These are phyloP conservation scores for Andricus curvator DNA, from an alignment of 2,888 invertebrate species.

Conservation along the genomic window DNA sequence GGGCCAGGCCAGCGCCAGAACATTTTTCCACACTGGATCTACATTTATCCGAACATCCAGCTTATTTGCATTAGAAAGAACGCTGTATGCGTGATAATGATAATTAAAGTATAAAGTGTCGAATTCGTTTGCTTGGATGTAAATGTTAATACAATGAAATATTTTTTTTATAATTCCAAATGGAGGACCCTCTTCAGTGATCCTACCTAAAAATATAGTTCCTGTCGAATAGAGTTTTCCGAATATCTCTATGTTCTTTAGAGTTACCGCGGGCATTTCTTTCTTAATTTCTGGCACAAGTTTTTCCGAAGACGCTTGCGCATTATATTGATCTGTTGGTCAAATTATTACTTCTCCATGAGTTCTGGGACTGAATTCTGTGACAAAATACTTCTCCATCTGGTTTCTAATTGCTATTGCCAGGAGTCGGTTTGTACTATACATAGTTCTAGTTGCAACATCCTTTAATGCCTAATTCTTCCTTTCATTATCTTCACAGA, in stretches of 20 bases:
- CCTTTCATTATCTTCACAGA: constrained; percentile 44
- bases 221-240: constrained; percentile 45
- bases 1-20: no score
- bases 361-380: constrained; percentile 33
- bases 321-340: constrained; percentile 31
- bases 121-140: constrained; percentile 41
- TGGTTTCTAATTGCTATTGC: constrained; percentile 47
- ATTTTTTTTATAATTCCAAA: constrained; percentile 50
- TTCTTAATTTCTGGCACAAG: constrained; percentile 16
- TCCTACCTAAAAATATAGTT: constrained; percentile 46
- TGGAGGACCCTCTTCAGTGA: constrained; percentile 44
- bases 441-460: constrained; percentile 41
- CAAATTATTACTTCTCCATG: constrained; percentile 34
- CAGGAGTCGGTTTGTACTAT: constrained; percentile 44
- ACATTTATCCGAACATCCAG: constrained; percentile 41
- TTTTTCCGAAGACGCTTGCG: constrained; percentile 11
- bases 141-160: constrained; percentile 45
- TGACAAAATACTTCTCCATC: constrained; percentile 44
- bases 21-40: no score
- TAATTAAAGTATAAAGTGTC: constrained; percentile 42
- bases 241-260: constrained; percentile 47
- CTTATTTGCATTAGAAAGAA: neutral
- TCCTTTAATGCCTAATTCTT: constrained; percentile 49
- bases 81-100: constrained; percentile 44
- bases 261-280: constrained; percentile 29